Conservation (phyloP, 2,113 vertebrate species). For the Microcebus griseorufus region DNA sequence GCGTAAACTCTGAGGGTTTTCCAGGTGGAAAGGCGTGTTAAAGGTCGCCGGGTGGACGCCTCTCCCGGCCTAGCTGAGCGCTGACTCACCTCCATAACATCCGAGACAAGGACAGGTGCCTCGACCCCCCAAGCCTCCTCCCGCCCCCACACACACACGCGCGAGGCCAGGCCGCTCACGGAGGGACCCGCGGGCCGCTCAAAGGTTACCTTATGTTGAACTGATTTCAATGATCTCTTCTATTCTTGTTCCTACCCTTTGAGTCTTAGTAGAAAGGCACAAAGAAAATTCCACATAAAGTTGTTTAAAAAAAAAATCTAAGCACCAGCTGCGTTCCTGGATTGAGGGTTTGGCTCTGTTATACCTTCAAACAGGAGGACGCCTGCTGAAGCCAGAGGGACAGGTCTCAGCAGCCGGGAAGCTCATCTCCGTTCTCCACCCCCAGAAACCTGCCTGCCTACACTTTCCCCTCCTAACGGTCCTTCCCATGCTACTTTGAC, state of each 20-base stretch:
- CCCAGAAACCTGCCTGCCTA: not conserved
- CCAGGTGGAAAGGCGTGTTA: not conserved
- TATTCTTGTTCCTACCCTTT: not conserved
- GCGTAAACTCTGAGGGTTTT: not conserved
- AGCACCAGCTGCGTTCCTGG: not conserved
- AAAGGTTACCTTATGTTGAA: not conserved
- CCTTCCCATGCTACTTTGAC: not conserved
- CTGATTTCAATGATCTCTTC: not conserved
- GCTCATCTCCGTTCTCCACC: not conserved
- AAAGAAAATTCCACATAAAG: slow-evolving; percentile 22
- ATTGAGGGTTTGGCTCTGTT: not conserved
- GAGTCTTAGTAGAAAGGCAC: slow-evolving; percentile 31
- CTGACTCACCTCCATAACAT: not conserved
- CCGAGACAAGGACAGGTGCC: not conserved
- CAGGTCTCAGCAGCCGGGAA: not conserved
- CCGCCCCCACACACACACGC: no score
- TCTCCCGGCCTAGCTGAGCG: not conserved
- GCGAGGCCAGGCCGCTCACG: not conserved
- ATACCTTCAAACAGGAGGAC: not conserved
- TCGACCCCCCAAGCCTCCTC: not conserved
- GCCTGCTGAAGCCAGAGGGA: not conserved
- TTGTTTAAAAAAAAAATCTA: not conserved
- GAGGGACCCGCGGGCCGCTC: not conserved
- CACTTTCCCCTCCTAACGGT: not conserved
- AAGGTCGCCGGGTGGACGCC: not conserved